A percentile compares a stretch with the other conserved stretches of the same genome.
These are phyloP conservation scores for Halcyon chelicuti DNA, from an alignment of 2,797 vertebrate species.

Conservation along the genomic window DNA sequence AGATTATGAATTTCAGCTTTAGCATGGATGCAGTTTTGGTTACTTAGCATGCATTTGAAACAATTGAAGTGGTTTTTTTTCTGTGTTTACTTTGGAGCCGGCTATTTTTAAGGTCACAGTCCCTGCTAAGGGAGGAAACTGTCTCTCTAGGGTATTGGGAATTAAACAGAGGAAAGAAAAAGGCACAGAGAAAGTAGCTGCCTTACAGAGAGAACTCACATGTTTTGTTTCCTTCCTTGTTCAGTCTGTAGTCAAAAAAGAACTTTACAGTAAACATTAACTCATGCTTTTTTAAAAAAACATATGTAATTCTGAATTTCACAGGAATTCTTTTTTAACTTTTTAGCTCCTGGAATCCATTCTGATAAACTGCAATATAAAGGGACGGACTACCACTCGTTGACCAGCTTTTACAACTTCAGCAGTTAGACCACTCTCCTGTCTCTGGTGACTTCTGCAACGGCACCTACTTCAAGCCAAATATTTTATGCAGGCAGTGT, in stretches of 20 bases:
- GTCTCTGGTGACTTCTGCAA: neutral
- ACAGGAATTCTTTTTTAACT: neutral
- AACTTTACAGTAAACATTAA: neutral
- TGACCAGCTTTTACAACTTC: neutral
- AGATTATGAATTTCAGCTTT: neutral
- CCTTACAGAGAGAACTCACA: neutral
- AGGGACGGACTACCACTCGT: neutral
- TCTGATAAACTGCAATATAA: neutral
- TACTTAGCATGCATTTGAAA: slow-evolving; percentile 34
- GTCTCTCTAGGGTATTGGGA: slow-evolving; percentile 33
- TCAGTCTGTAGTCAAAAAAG: slow-evolving; percentile 1
- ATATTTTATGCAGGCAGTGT: neutral
- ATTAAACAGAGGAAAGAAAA: slow-evolving; percentile 59
- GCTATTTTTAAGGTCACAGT: slow-evolving; percentile 66
- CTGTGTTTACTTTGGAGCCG: slow-evolving; percentile 53
- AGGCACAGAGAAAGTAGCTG: slow-evolving; percentile 43
- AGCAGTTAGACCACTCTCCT: neutral
- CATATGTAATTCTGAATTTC: neutral
- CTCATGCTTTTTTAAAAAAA: neutral
- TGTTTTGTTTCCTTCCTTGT: slow-evolving; percentile 37
- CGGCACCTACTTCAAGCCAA: neutral
- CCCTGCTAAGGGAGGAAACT: slow-evolving; percentile 54
- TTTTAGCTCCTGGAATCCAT: neutral
- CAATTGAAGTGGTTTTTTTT: slow-evolving; percentile 25
- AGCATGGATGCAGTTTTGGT: neutral